Evolutionary conservation across 1,140 invertebrate species (phyloP), one percentile per base, ranked within the genome.

Genomic region (Drosophila oshimai): DNA sequence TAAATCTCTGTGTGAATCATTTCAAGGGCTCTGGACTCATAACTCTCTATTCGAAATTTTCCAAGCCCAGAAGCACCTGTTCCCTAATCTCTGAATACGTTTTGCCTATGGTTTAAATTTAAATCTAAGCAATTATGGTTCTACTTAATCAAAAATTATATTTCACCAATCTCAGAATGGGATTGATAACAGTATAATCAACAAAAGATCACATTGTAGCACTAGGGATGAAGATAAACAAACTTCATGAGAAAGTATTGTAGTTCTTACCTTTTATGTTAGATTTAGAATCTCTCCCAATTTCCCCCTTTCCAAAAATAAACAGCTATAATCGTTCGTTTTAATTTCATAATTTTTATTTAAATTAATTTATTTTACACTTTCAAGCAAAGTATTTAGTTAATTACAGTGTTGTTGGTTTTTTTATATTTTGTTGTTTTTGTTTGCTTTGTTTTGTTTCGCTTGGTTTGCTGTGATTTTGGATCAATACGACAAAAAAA

Each of bases 311-410:
- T n/a, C n/a, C 12, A 10, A 3, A 26, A 7, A 29, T 46, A 22
- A 17, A 41, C 3, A 4, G 17, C 9, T 2, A 6, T 4, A 4
- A 0, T 0, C 3, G 0, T 15, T 58, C 65, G 9, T 46, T 72
- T 74, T 60, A 77, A 74, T 81, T 81, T 83, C 51, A 83, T 83
- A 70, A 74, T 84, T 84, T 83, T 84, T 83, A 86, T 84, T 84
- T 84, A 79, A 84, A 84, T 84, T 84, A 84, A 84, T 79, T 81
- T 84, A 84, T 84, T 84, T 84, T 86, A 84, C 79, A 84, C 74
- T 84, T 79, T 67, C 60, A 84, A 84, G 74, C 79, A 78, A 84
- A 67, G 76, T 78, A 78, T 74, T 83, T 72, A 73, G 70, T 83
- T 83, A 83, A 84, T 83, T 83, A 83, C 79, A 83, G 64, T 84